Evolutionary conservation across 2,113 vertebrate species (phyloP).

Genomic region (Pluvianellus socialis): DNA sequence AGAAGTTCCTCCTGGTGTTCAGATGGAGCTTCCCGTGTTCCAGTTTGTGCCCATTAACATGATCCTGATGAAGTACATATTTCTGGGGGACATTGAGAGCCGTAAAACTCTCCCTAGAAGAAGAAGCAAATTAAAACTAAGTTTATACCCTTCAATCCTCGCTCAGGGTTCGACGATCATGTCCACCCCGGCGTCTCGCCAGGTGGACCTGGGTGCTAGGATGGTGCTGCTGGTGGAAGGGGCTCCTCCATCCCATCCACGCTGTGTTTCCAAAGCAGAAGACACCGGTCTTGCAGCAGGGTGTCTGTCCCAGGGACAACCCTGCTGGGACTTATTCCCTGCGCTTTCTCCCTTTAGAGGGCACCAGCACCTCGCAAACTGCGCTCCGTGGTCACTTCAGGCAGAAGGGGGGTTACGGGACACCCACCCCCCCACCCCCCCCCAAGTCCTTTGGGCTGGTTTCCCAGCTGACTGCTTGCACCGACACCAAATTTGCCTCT

Average conservation of each 20-base stretch:
- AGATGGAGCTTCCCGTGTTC: too few species aligned
- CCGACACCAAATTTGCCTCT: accelerated
- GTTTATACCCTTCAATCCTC: neutral
- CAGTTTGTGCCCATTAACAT: too few species aligned
- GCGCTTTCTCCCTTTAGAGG: neutral
- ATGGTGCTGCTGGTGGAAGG: neutral
- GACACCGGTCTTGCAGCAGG: neutral
- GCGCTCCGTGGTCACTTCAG: neutral
- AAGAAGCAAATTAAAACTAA: neutral
- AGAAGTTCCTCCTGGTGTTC: too few species aligned
- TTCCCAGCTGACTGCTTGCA: neutral
- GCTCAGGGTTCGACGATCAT: neutral
- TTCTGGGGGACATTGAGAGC: neutral
- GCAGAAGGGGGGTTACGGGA: neutral
- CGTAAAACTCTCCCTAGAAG: neutral
- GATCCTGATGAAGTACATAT: neutral
- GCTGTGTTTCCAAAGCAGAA: neutral
- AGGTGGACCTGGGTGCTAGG: neutral
- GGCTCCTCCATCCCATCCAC: neutral
- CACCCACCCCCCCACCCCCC: too few species aligned
- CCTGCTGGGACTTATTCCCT: neutral
- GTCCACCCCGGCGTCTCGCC: neutral
- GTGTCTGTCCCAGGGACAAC: neutral
- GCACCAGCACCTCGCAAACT: neutral
- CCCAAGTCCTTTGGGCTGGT: neutral